Conservation (phyloP, 2,113 vertebrate genomes). For the Oreotrochilus melanogaster region DNA sequence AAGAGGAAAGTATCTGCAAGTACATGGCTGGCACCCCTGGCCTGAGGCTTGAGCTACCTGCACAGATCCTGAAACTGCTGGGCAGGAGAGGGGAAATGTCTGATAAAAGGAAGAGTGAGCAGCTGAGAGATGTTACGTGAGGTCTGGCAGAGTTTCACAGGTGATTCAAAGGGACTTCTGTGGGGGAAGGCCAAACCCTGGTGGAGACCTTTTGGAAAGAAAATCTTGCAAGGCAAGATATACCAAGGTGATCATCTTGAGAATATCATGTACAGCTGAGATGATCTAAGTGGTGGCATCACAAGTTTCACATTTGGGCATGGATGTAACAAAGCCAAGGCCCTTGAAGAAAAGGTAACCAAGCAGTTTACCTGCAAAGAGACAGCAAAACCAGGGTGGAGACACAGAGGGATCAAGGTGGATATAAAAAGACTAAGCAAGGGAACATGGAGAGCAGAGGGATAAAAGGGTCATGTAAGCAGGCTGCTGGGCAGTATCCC, state of each 20-base stretch:
- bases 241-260: background rate
- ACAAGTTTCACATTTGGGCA: background rate
- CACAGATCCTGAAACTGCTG: background rate
- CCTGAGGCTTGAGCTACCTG: background rate
- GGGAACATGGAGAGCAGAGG: background rate
- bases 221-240: background rate
- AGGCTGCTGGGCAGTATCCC: background rate
- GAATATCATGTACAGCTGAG: background rate
- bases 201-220: background rate
- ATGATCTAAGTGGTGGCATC: background rate
- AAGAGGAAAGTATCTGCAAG: background rate
- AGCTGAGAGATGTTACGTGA: accelerated
- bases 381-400: background rate
- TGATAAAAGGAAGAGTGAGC: background rate
- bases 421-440: background rate
- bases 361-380: background rate
- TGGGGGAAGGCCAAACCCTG: background rate
- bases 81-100: background rate
- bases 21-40: accelerated
- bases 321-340: background rate
- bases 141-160: background rate
- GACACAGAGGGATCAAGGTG: background rate
- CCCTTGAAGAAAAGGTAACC: background rate
- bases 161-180: accelerated
- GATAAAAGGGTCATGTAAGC: background rate